These are phyloP conservation scores for Corythornis vintsioides DNA, from an alignment of 2,113 vertebrate species.

Conservation along the genomic window DNA sequence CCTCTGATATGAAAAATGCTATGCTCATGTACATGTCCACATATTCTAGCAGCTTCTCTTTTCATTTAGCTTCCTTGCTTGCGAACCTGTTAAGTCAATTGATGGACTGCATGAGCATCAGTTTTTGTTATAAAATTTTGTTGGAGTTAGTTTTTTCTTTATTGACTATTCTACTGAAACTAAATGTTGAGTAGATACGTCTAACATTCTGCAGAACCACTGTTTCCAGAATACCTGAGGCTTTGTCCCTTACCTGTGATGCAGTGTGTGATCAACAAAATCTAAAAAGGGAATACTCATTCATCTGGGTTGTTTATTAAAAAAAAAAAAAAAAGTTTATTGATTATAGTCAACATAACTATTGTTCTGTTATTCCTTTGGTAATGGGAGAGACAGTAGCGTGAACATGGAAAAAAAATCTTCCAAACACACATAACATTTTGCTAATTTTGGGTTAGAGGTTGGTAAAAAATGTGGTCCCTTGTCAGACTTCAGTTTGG, in stretches of 20 bases:
- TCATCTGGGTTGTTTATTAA: neutral
- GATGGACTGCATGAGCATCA: neutral
- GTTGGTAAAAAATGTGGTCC: neutral
- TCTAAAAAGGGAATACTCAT: neutral
- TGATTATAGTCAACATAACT: neutral
- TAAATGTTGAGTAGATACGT: neutral
- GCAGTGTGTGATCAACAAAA: neutral
- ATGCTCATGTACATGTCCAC: neutral
- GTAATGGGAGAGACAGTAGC: neutral
- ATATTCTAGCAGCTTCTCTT: neutral
- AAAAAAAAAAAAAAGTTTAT: neutral
- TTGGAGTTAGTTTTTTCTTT: neutral
- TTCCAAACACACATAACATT: neutral
- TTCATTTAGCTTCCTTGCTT: neutral
- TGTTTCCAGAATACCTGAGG: neutral
- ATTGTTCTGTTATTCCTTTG: neutral
- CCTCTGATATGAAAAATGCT: neutral
- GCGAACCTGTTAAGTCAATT: neutral
- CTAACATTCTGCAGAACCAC: neutral
- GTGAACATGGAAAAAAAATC: neutral
- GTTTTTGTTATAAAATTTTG: neutral
- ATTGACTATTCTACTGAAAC: neutral
- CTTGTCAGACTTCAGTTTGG: neutral
- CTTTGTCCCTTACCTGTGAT: neutral
- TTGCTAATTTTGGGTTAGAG: neutral